phyloP scores from a whole-genome alignment of 2,113 vertebrate species.

The Tupaia chinensis region DNA sequence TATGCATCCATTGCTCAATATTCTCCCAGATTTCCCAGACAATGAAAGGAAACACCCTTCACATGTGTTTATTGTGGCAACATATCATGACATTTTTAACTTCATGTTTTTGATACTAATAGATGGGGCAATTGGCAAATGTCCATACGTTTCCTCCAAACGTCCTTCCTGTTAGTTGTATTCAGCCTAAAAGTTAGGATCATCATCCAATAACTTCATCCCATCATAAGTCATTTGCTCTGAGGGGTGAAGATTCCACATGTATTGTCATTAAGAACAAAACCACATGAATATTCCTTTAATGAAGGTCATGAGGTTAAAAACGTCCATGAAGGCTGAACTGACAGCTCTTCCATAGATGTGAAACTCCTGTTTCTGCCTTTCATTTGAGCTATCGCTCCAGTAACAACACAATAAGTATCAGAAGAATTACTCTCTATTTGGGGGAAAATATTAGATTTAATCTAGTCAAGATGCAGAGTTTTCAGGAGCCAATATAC shows the following conservation, averaged over 20 bases:
- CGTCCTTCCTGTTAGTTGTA: neutral
- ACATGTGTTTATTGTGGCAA: neutral
- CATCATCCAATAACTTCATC: neutral
- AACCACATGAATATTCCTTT: neutral
- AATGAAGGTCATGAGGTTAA: neutral
- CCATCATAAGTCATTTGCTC: neutral
- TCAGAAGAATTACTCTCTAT: neutral
- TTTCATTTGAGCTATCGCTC: neutral
- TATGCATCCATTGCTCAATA: neutral
- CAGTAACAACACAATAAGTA: neutral
- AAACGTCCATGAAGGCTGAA: neutral
- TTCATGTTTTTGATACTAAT: neutral
- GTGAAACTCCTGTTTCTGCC: neutral
- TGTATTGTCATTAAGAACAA: neutral
- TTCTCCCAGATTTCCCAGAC: neutral
- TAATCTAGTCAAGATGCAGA: neutral
- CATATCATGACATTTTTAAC: neutral
- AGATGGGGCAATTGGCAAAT: neutral
- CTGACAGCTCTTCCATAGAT: neutral
- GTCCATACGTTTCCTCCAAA: neutral
- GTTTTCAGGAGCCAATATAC: neutral
- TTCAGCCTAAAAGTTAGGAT: constrained; percentile 16
- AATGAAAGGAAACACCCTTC: neutral
- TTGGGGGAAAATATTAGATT: neutral
- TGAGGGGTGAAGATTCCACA: neutral